phyloP scores from a whole-genome alignment of 2,888 invertebrate species.

The Aphrophora alni region DNA sequence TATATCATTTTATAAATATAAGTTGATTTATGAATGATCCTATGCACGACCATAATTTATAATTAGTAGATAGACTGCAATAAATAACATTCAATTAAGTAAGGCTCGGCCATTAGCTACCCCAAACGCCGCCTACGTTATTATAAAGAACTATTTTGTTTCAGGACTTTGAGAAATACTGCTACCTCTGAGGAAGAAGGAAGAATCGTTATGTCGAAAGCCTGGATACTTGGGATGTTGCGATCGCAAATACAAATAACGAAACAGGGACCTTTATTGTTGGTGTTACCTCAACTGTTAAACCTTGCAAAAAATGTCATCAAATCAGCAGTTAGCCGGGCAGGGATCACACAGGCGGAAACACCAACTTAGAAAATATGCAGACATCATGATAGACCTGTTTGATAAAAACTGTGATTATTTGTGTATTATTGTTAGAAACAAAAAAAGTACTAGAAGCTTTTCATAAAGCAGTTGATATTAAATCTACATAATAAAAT shows the following conservation, averaged over 20 bases:
- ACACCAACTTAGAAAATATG: too few relatives aligned
- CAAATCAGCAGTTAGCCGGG: not conserved
- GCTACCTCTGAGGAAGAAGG: not conserved
- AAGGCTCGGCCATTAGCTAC: too few relatives aligned
- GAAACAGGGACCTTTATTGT: not conserved
- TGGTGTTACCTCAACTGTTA: not conserved
- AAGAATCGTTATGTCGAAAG: not conserved
- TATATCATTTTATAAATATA: not conserved
- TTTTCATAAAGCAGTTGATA: too few relatives aligned
- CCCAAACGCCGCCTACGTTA: too few relatives aligned
- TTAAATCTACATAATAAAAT: too few relatives aligned
- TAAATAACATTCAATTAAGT: too few relatives aligned
- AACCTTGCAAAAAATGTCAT: too few relatives aligned
- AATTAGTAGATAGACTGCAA: too few relatives aligned
- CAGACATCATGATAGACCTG: not conserved
- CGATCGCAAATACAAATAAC: not conserved
- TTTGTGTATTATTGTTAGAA: too few relatives aligned
- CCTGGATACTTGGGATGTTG: not conserved
- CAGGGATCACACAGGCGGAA: too few relatives aligned
- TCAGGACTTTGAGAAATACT: conserved; percentile 16
- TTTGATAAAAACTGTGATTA: not conserved
- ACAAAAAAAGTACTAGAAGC: too few relatives aligned
- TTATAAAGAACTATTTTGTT: not conserved
- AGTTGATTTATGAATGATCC: not conserved
- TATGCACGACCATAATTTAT: not conserved